phyloP scores from a whole-genome alignment of 2,113 vertebrate genomes.

The Connochaetes taurinus region DNA sequence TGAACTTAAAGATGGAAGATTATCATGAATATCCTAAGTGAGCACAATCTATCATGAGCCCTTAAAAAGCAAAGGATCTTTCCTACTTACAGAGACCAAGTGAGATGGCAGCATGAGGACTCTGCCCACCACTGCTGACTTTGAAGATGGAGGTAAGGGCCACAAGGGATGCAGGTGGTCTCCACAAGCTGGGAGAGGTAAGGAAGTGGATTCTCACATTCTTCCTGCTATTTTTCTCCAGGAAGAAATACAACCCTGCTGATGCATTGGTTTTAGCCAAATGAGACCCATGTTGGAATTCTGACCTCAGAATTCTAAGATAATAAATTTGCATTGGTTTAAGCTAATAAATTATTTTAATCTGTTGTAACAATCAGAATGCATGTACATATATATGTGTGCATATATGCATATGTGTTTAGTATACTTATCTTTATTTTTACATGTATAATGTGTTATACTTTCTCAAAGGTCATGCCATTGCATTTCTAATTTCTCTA shows the following conservation, averaged over 20 bases:
- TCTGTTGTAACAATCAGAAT: background rate
- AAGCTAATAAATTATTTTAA: background rate
- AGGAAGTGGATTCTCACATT: background rate
- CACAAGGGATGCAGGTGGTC: background rate
- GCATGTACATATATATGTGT: accelerated
- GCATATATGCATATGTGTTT: background rate
- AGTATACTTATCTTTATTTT: background rate
- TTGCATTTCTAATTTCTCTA: background rate
- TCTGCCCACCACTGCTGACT: background rate
- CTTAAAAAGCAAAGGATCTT: background rate
- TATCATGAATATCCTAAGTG: background rate
- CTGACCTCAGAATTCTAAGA: background rate
- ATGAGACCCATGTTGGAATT: background rate
- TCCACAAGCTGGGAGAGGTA: background rate
- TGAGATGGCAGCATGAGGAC: background rate
- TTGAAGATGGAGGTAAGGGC: background rate
- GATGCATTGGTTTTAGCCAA: background rate
- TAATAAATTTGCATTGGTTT: background rate
- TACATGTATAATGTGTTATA: background rate
- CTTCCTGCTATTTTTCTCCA: background rate
- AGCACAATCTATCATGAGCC: background rate
- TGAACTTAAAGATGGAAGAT: background rate
- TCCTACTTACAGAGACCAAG: background rate
- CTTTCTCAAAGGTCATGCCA: background rate
- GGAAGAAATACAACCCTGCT: background rate